Evolutionary conservation across 1,140 invertebrate species (phyloP).

Genomic region (Brachionus manjavacas): DNA sequence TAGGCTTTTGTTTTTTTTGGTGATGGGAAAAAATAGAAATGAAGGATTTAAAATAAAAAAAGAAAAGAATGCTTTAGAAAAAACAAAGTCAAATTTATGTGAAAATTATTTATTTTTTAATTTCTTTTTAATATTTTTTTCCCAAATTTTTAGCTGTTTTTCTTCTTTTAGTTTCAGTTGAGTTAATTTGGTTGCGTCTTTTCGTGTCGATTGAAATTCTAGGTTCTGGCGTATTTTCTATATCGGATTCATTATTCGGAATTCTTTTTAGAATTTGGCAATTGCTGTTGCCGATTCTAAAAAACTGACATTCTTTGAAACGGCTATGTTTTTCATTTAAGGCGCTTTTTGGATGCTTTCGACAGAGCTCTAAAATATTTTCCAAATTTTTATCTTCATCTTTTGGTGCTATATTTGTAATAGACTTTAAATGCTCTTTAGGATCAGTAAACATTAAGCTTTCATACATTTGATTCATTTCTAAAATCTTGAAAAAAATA

Average conservation of each 20-base stretch:
- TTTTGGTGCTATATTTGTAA: too few species aligned
- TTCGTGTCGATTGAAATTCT: neutral
- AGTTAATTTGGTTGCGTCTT: neutral
- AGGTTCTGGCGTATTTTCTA: neutral
- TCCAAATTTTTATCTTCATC: too few species aligned
- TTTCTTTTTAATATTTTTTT: neutral
- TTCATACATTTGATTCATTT: too few species aligned
- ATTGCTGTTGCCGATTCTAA: neutral
- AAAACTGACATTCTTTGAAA: neutral
- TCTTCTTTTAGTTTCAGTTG: neutral
- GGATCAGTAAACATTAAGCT: too few species aligned
- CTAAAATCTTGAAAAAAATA: too few species aligned
- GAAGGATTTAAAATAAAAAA: too few species aligned
- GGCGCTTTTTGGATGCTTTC: neutral
- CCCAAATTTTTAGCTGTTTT: neutral
- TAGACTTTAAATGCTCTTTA: too few species aligned
- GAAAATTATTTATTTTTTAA: neutral
- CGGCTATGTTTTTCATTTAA: neutral
- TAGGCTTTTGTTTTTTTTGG: too few species aligned
- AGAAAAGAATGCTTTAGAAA: too few species aligned
- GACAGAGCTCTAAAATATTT: neutral
- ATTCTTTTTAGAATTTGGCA: too few species aligned
- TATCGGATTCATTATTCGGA: neutral
- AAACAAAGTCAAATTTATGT: too few species aligned
- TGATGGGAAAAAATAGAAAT: too few species aligned